phyloP scores from a whole-genome alignment of 1,140 invertebrate genomes.

The Dendroctonus ponderosae region DNA sequence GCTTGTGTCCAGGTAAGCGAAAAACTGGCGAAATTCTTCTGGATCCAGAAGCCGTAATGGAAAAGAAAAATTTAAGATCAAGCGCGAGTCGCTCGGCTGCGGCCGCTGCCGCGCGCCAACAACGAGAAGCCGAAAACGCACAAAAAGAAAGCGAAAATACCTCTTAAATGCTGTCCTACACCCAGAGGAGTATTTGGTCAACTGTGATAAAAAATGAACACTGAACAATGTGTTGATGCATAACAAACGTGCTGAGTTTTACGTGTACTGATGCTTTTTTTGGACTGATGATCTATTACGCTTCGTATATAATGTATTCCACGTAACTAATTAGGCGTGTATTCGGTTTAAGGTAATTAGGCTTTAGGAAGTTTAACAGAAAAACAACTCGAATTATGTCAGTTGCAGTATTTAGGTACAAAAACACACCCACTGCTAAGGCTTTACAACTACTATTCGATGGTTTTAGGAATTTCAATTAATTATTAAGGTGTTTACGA shows the following conservation, averaged over 20 bases:
- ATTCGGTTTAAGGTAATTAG: not conserved
- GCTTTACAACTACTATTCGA: not conserved
- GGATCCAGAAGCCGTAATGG: constrained; percentile 54
- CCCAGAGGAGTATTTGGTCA: not conserved
- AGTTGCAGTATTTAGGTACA: not conserved
- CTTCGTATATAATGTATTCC: not conserved
- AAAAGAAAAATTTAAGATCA: constrained; percentile 64
- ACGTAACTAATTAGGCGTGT: not conserved
- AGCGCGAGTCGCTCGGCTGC: constrained; percentile 62
- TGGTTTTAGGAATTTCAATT: not conserved
- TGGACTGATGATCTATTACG: constrained; percentile 2
- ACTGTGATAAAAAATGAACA: constrained; percentile 1
- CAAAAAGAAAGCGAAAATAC: constrained; percentile 40
- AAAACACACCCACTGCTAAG: not conserved
- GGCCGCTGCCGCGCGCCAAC: constrained; percentile 53
- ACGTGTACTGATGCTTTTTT: not conserved
- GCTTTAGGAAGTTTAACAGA: not conserved
- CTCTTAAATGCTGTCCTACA: constrained; percentile 1
- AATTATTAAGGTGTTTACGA: not conserved
- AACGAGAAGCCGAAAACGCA: constrained; percentile 48
- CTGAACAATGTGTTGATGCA: not conserved
- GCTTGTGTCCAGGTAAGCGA: constrained; percentile 48
- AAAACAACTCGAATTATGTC: not conserved
- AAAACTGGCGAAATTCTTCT: constrained; percentile 53
- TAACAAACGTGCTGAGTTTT: not conserved